These are phyloP conservation scores for Drosophila parvula DNA, from an alignment of 1,140 invertebrate genomes.

Conservation along the genomic window DNA sequence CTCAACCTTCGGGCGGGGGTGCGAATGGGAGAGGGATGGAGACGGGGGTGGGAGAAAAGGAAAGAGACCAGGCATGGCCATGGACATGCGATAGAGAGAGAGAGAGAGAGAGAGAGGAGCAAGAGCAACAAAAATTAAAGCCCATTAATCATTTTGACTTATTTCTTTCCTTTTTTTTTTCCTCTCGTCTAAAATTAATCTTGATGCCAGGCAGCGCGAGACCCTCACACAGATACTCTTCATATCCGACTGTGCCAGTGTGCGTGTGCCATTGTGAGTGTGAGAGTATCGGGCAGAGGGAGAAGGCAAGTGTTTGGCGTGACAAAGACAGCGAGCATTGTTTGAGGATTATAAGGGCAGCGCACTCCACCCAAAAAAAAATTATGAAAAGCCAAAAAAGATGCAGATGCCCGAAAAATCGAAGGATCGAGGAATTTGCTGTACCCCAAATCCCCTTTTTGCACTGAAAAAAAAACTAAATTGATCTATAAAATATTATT, in stretches of 20 bases:
- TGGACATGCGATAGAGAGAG: slow-evolving; percentile 23
- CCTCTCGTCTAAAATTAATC: slow-evolving; percentile 81
- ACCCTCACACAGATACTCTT: slow-evolving; percentile 44
- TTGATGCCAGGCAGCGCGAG: slow-evolving; percentile 72
- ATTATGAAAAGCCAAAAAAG: slow-evolving; percentile 21
- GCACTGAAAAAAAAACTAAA: neutral
- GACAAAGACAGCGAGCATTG: slow-evolving; percentile 35
- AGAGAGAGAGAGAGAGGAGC: slow-evolving; percentile 17
- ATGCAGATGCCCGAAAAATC: slow-evolving; percentile 23
- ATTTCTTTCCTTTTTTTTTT: slow-evolving; percentile 80
- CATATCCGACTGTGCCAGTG: neutral
- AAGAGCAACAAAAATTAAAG: slow-evolving; percentile 76
- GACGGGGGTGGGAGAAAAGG: slow-evolving; percentile 6
- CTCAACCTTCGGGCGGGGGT: slow-evolving; percentile 31
- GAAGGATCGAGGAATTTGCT: neutral
- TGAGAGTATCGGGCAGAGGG: slow-evolving; percentile 18
- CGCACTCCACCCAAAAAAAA: slow-evolving; percentile 29
- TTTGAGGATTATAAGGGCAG: slow-evolving; percentile 67
- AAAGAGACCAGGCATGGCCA: slow-evolving; percentile 5
- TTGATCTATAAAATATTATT: too few relatives aligned
- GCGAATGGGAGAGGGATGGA: slow-evolving; percentile 8
- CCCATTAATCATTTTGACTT: slow-evolving; percentile 84
- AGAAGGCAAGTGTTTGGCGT: slow-evolving; percentile 23
- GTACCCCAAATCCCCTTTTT: neutral
- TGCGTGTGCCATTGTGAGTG: slow-evolving; percentile 14